Evolutionary conservation across 1,140 invertebrate genomes (phyloP), one percentile per base, ranked within the genome.

Genomic region (Gonatopus flavifemur): DNA sequence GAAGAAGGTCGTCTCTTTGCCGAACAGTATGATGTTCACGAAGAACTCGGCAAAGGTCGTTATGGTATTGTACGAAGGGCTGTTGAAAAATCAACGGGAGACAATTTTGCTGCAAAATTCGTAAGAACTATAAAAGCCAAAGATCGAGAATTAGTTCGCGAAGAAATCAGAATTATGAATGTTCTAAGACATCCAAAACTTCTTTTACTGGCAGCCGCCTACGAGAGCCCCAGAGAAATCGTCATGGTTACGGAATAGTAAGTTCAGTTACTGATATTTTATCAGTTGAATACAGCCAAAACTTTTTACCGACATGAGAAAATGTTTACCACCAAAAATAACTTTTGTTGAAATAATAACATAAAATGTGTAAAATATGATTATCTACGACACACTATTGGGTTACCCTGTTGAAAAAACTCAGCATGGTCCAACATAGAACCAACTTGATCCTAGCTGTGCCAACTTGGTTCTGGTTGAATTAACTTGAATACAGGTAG

Each of bases 201-300:
- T 0, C 80, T 98, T 3, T 88, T 92, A 66, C 74, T 98, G 13
- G 83, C 88, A 2, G 93, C 92, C 30, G 93, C 93, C 18, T 98
- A 89, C 70, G 91, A 95, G 57, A 87, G 85, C 62, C 83, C 86
- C 12, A 83, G 87, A 53, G 92, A 97, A 77, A 90, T 94, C 69
- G 84, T 94, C 21, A 89, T 98, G 80, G 84, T 98, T 16, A 92
- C 92, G 66, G 94, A 98, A 83, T 96, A 93, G 94, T 96, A 82
- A 88, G 91, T 87, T 21, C 9, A 38, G 21, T 21, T 30, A n/a
- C 22, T 40, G 10, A 2, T 0, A 3, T 42, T 25, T 21, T 28
- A 13, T 7, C 12, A 6, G 25, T 7, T 28, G 25, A 6, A 12
- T 28, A 28, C 12, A 7, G 6, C n/a, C n/a, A n/a, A n/a, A n/a